Conservation (phyloP, 2,797 vertebrate species). For the Xenopus petersii region DNA sequence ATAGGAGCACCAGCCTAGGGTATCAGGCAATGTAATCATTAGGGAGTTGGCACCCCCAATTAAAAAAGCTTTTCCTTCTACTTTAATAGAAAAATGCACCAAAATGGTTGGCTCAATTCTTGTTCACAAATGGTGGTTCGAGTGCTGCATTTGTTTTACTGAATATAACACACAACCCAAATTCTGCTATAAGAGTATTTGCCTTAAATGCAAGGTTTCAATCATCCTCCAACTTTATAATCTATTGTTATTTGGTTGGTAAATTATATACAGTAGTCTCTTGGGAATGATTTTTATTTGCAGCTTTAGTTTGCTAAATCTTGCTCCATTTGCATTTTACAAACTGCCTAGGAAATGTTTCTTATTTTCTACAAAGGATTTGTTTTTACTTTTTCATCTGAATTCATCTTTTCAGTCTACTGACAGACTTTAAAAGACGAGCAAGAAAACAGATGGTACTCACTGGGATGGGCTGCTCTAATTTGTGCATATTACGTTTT, state of each 20-base stretch:
- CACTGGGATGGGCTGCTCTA: conserved; percentile 52
- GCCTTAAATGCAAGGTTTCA: not conserved
- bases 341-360: not conserved
- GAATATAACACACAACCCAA: too few relatives aligned
- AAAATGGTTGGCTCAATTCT: too few relatives aligned
- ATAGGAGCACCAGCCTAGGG: too few relatives aligned
- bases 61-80: too few relatives aligned
- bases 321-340: conserved; percentile 4
- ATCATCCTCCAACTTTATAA: not conserved
- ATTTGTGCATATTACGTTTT: conserved; percentile 56
- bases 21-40: too few relatives aligned
- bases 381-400: not conserved
- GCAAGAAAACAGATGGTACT: conserved; percentile 60
- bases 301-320: not conserved
- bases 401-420: conserved; percentile 8
- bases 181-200: not conserved
- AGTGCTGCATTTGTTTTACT: too few relatives aligned
- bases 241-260: not conserved
- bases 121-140: too few relatives aligned
- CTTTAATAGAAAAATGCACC: too few relatives aligned
- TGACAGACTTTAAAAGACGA: conserved; percentile 40
- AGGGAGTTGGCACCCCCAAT: too few relatives aligned
- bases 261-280: not conserved
- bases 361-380: conserved; percentile 5
- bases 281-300: not conserved